Evolutionary conservation across 2,888 invertebrate species (phyloP).

Genomic region (Lasioglossum leucozonium): DNA sequence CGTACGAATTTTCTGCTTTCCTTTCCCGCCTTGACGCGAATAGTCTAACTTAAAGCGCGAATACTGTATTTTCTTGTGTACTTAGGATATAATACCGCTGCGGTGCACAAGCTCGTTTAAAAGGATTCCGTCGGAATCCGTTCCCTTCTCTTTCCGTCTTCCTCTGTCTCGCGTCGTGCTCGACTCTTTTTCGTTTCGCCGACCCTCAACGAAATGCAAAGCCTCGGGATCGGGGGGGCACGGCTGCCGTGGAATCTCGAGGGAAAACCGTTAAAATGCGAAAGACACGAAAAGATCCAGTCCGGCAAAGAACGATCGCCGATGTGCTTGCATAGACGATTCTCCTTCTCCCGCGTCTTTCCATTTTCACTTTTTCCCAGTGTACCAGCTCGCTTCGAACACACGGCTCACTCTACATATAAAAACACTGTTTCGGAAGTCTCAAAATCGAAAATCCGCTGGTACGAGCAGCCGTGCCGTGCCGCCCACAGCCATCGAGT

Average conservation of each 20-base stretch:
- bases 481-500: background rate
- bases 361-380: background rate
- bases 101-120: constrained; percentile 64
- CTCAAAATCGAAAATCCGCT: background rate
- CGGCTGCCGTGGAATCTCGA: constrained; percentile 6
- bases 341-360: background rate
- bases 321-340: background rate
- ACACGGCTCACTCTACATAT: background rate
- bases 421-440: background rate
- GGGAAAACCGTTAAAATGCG: background rate
- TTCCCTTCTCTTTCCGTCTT: constrained; percentile 3
- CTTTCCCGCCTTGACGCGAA: constrained; percentile 38
- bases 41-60: constrained; percentile 63
- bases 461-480: background rate
- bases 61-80: constrained; percentile 66
- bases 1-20: constrained; percentile 35
- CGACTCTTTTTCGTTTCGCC: background rate
- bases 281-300: background rate
- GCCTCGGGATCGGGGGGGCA: background rate
- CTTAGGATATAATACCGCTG: constrained; percentile 64
- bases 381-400: background rate
- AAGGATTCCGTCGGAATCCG: constrained; percentile 55
- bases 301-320: background rate
- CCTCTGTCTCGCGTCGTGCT: background rate
- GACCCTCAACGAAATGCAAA: constrained; percentile 2